Conservation (phyloP, 2,888 invertebrate genomes). For the Coenonympha glycerion region DNA sequence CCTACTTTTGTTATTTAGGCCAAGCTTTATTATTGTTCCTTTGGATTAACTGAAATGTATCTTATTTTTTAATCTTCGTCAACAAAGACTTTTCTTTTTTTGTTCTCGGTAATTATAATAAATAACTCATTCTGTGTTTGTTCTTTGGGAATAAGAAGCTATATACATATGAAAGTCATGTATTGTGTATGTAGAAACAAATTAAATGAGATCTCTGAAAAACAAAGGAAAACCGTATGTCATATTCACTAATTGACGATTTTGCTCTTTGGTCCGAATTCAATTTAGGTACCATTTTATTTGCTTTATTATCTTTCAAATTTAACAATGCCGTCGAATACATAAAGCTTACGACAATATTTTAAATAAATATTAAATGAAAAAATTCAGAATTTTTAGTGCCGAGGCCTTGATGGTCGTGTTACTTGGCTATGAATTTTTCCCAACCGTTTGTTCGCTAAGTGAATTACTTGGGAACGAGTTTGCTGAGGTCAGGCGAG, state of each 20-base stretch:
- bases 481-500: constrained; percentile 10
- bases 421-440: constrained; percentile 17
- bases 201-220: no score
- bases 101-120: neutral
- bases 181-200: no score
- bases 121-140: neutral
- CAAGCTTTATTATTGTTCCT: neutral
- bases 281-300: no score
- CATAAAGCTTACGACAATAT: neutral
- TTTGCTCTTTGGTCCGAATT: no score
- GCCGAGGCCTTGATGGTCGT: constrained; percentile 3
- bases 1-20: neutral
- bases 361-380: neutral
- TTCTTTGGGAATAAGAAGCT: no score
- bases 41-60: neutral
- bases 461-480: constrained; percentile 17
- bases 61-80: neutral
- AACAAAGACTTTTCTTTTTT: neutral
- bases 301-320: no score
- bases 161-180: no score
- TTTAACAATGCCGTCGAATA: neutral
- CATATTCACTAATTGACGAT: no score
- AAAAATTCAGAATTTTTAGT: constrained; percentile 7
- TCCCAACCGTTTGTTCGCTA: constrained; percentile 10
- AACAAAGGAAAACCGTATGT: no score